Conservation (phyloP, 2,888 invertebrate genomes). For the Sepiola atlantica region DNA sequence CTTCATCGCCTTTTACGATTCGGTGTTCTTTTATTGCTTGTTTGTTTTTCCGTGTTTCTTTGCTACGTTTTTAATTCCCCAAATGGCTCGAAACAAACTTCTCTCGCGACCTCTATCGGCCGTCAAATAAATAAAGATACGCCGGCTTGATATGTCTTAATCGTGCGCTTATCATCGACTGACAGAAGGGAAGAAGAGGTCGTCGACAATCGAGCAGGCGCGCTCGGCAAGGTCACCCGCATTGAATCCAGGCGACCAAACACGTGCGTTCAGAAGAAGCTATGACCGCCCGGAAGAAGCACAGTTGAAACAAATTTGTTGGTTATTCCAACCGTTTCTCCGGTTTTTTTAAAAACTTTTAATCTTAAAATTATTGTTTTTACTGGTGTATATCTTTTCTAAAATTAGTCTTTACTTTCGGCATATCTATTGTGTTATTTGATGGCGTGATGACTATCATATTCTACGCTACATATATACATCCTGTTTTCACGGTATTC, state of each 20-base stretch:
- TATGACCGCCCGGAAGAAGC: neutral
- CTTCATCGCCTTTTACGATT: neutral
- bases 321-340: too few species aligned
- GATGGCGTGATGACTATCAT: too few species aligned
- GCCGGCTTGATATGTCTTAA: neutral
- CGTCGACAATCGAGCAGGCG: neutral
- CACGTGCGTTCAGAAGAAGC: neutral
- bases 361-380: too few species aligned
- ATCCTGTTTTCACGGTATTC: too few species aligned
- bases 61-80: neutral
- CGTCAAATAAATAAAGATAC: constrained; percentile 6
- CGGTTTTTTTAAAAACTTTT: too few species aligned
- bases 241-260: neutral
- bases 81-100: neutral
- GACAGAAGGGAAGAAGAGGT: neutral
- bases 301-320: too few species aligned
- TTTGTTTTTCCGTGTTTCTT: too few species aligned
- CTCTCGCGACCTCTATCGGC: neutral
- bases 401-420: too few species aligned
- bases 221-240: neutral
- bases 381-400: too few species aligned
- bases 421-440: too few species aligned
- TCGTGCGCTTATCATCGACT: neutral
- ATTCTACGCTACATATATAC: too few species aligned
- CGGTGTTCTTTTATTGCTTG: too few species aligned